Conservation (phyloP, 1,140 invertebrate species). For the Diuraphis noxia region DNA sequence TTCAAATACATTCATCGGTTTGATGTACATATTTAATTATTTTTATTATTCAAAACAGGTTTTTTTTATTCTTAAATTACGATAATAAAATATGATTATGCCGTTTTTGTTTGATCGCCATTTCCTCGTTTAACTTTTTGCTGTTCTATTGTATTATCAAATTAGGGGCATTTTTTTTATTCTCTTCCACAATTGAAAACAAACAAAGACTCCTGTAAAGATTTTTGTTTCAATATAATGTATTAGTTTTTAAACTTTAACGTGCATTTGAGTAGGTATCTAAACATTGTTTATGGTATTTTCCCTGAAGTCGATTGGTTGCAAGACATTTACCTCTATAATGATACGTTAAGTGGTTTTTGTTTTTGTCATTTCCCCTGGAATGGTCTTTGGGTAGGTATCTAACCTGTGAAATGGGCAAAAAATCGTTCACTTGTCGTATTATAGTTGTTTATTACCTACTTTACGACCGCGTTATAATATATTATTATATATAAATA, state of each 20-base stretch:
- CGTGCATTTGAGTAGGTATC: background rate
- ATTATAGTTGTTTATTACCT: background rate
- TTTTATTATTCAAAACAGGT: too few species aligned
- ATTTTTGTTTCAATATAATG: background rate
- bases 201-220: background rate
- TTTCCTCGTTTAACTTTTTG: background rate
- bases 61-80: too few species aligned
- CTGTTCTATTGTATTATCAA: background rate
- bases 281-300: background rate
- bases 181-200: background rate
- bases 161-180: background rate
- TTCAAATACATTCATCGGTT: too few species aligned
- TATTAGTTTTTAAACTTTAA: background rate
- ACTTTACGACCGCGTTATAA: background rate
- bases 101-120: background rate
- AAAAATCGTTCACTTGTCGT: background rate
- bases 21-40: too few species aligned
- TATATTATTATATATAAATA: background rate
- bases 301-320: background rate
- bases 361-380: background rate
- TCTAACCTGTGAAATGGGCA: background rate
- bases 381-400: background rate
- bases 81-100: background rate
- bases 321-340: background rate
- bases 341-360: background rate